These are phyloP conservation scores for Reticulitermes lucifugus DNA, from an alignment of 2,888 invertebrate species.

Conservation along the genomic window DNA sequence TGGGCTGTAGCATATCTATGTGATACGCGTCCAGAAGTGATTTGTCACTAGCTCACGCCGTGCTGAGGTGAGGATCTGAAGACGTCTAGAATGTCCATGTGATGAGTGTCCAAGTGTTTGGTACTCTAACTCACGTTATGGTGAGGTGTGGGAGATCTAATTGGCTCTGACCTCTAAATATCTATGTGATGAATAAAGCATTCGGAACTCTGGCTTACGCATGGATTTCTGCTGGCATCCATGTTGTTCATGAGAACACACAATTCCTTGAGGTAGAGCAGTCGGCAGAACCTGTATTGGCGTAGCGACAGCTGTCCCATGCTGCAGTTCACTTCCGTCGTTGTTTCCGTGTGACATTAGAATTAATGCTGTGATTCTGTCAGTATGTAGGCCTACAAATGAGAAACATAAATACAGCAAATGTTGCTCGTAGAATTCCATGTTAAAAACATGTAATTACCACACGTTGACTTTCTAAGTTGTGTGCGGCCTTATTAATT, in stretches of 20 bases:
- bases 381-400: too few species aligned
- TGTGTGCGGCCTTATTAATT: too few species aligned
- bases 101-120: background rate
- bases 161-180: slow-evolving; percentile 12
- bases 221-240: background rate
- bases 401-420: too few species aligned
- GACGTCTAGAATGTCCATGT: background rate
- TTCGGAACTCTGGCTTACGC: background rate
- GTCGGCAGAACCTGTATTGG: background rate
- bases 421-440: too few species aligned
- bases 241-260: too few species aligned
- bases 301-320: background rate
- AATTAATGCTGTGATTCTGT: background rate
- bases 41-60: too few species aligned
- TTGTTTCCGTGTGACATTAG: background rate
- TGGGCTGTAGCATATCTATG: too few species aligned
- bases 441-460: too few species aligned
- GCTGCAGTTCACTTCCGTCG: background rate
- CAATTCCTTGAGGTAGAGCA: too few species aligned
- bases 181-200: background rate
- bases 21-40: too few species aligned
- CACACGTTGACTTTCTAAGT: too few species aligned
- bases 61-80: too few species aligned
- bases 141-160: slow-evolving; percentile 53
- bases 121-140: slow-evolving; percentile 49